phyloP scores from a whole-genome alignment of 1,140 invertebrate species.

The Drosophila rhopaloa region DNA sequence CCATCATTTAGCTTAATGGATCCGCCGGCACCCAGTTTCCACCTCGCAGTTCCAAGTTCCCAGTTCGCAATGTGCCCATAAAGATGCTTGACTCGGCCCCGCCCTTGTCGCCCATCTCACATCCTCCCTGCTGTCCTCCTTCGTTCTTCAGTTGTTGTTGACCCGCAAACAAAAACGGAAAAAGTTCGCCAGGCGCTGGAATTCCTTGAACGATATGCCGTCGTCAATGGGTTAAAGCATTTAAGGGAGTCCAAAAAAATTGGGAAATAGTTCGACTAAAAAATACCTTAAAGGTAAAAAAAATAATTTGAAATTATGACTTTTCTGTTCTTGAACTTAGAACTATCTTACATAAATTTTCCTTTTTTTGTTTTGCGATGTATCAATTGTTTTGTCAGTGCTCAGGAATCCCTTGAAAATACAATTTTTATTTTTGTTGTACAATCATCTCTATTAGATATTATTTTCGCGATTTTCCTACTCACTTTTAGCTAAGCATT shows the following conservation, averaged over 20 bases:
- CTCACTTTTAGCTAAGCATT: too few relatives aligned
- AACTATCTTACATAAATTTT: too few relatives aligned
- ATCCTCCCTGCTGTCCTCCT: background rate
- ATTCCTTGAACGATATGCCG: slow-evolving; percentile 33
- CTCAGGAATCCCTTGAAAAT: too few relatives aligned
- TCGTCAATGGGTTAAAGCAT: slow-evolving; percentile 38
- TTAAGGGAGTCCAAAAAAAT: slow-evolving; percentile 20
- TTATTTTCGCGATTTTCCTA: too few relatives aligned
- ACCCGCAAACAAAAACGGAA: slow-evolving; percentile 35
- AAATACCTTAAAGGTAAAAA: background rate
- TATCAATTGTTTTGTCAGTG: too few relatives aligned
- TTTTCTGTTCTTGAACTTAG: too few relatives aligned
- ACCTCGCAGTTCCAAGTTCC: slow-evolving; percentile 11
- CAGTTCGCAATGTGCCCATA: slow-evolving; percentile 13
- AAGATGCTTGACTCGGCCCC: slow-evolving; percentile 26
- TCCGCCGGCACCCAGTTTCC: slow-evolving; percentile 43
- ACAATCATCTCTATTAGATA: too few relatives aligned
- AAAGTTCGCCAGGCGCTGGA: slow-evolving; percentile 20
- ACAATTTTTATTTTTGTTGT: too few relatives aligned
- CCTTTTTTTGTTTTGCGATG: too few relatives aligned
- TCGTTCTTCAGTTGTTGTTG: slow-evolving; percentile 25
- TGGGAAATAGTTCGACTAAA: background rate
- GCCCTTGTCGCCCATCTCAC: slow-evolving; percentile 24
- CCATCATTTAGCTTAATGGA: slow-evolving; percentile 78
- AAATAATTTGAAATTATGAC: too few relatives aligned